Base-by-base conservation (phyloP, 2,888 invertebrate species). In the Ellobium chinense region DNA sequence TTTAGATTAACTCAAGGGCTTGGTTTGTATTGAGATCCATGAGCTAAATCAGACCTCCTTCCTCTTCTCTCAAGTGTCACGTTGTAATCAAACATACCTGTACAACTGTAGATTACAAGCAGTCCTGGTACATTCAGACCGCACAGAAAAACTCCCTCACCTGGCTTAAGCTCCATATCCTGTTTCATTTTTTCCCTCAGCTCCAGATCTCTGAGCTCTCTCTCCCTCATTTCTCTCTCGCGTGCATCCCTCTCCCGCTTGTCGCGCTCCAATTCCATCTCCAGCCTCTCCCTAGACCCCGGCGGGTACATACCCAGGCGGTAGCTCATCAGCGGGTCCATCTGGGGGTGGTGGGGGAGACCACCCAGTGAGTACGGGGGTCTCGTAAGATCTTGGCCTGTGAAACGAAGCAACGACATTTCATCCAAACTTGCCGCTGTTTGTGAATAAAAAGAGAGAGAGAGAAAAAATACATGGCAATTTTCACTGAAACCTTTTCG, bases 111-210 rank as follows among this genome's bases (percentile, higher is more conserved):
- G n/a, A n/a, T n/a, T n/a, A n/a, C n/a, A n/a, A n/a, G n/a, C n/a
- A n/a, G n/a, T n/a, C n/a, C n/a, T n/a, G n/a, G n/a, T n/a, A n/a
- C n/a, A n/a, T n/a, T n/a, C n/a, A n/a, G n/a, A n/a, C n/a, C n/a
- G n/a, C n/a, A 46, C 46, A 12, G 46, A 46, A 18, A 46, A 46
- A 46, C 7, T 46, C 7, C 18, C 80, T 34, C n/a, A 80, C 80
- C 80, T 39, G 92, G 91, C 86, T 93, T 95, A 95, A 92, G 95
- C 95, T 94, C 98, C 83, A 92, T 85, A 96, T 94, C 98, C 91
- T 97, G 97, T 93, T 98, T 97, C 85, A 98, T 94, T 85, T 97
- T 94, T 90, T 97, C 97, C 91, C 96, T 96, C 85, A 97, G 94
- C 92, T 97, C 93, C 89, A 92, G 86, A 83, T 97, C 97, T 31